Base-by-base conservation (phyloP, 2,797 vertebrate genomes). In the Acanthornis magna region DNA sequence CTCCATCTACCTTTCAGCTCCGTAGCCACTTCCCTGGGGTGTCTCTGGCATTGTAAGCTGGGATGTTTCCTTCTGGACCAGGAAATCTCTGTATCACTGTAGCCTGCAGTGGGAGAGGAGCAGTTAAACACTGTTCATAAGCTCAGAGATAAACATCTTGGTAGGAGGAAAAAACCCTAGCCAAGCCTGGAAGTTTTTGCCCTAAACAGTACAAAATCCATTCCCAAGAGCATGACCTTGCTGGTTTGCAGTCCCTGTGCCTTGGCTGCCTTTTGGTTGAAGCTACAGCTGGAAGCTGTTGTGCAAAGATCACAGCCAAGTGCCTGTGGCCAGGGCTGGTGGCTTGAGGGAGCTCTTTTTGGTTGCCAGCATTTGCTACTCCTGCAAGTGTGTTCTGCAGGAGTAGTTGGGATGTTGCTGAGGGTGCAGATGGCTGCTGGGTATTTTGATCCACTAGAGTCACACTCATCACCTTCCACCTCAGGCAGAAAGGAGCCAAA, bases 181-280 rank as follows among this genome's bases (percentile, higher is more conserved):
- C 48, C 57, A 61, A 80, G 10, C 26, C 26, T 89, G 63, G 8
- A 71, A 38, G 5, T 43, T 48, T 38, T 67, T 66, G 16, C 32
- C 43, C 27, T 63, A 14, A 84, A 58, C 17, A 57, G 50, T 29
- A 45, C 40, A 7, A 78, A 87, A 83, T 66, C 16, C 7, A 7
- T 36, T 55, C 51, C 36, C 22, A 32, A 66, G 27, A 57, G 47
- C 1, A 1, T 18, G 43, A 0, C 13, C 0, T 1, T 71, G 48
- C 26, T 63, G 23, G 10, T 73, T 48, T 12, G n/a, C 58, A 53
- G 48, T 53, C 40, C 43, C 34, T 54, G 5, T 7, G 13, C 40
- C 34, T 71, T 80, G 65, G 48, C 48, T 66, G 77, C 45, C 22
- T 81, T 76, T 74, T 71, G 57, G 48, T 30, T 54, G 60, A 80